Percentiles rank a stretch among this genome's conserved stretches.
These are phyloP conservation scores for Athripsodes cinereus DNA, from an alignment of 2,888 invertebrate species.

Conservation along the genomic window DNA sequence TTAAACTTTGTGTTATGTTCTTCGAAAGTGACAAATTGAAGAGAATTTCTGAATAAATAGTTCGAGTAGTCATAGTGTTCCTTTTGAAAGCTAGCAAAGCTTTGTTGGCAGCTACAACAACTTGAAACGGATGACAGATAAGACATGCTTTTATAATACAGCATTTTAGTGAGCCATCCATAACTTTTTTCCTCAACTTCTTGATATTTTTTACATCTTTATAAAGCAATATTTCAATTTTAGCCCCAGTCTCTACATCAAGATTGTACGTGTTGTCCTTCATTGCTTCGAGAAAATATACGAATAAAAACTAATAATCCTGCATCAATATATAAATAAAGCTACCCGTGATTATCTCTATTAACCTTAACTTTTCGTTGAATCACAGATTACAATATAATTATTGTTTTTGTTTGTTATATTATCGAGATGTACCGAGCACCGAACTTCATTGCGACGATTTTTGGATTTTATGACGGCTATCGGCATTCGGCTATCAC, in stretches of 20 bases:
- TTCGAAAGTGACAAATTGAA: constrained; percentile 63
- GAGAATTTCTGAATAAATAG: constrained; percentile 58
- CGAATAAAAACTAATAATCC: too few species aligned
- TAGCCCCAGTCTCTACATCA: not conserved
- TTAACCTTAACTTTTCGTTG: too few species aligned
- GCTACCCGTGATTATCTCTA: too few species aligned
- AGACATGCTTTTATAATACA: constrained; percentile 56
- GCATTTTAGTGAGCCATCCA: constrained; percentile 54
- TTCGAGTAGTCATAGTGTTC: constrained; percentile 52
- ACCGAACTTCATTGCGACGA: too few species aligned
- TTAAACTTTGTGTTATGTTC: constrained; percentile 63
- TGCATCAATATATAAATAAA: too few species aligned
- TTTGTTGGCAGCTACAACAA: constrained; percentile 62
- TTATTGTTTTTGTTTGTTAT: too few species aligned
- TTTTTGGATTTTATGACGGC: too few species aligned
- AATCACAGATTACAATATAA: too few species aligned
- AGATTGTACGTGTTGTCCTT: not conserved
- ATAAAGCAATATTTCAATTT: constrained; percentile 44
- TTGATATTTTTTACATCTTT: constrained; percentile 53
- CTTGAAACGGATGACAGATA: constrained; percentile 55
- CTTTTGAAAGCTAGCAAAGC: constrained; percentile 49
- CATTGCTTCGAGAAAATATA: too few species aligned
- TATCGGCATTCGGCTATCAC: too few species aligned
- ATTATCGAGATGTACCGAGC: too few species aligned
- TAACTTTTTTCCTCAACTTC: constrained; percentile 48